A percentile compares a stretch with the other conserved stretches of the same genome.
Conservation (phyloP, 2,797 vertebrate species). For the Alcedo atthis region DNA sequence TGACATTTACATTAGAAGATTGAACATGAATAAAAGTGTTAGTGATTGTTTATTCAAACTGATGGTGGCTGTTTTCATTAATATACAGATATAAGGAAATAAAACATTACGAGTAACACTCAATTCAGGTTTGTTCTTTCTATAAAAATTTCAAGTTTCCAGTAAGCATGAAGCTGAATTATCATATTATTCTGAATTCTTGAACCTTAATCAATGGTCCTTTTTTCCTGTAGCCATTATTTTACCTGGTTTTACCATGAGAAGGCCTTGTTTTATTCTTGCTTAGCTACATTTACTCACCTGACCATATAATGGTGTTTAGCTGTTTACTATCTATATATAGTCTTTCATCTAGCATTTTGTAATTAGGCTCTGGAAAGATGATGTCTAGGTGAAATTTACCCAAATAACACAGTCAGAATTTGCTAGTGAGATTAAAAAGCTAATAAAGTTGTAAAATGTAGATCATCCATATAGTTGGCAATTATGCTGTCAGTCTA, state of each 20-base stretch:
- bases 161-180: not conserved
- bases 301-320: not conserved
- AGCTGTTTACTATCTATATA: not conserved
- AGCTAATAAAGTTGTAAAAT: conserved; percentile 25
- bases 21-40: not conserved
- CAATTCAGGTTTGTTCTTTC: not conserved
- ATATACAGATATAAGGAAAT: not conserved
- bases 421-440: conserved; percentile 26
- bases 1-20: not conserved
- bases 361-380: not conserved
- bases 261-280: not conserved
- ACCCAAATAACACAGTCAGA: not conserved
- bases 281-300: not conserved
- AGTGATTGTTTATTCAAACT: not conserved
- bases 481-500: conserved; percentile 15
- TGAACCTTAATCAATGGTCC: not conserved
- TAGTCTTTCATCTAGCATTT: not conserved
- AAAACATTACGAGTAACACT: not conserved
- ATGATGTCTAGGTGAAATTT: not conserved
- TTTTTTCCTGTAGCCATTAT: not conserved
- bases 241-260: not conserved
- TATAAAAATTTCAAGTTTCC: not conserved
- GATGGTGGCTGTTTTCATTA: not conserved
- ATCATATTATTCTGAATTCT: not conserved
- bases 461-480: not conserved